Base-by-base conservation (phyloP, 2,797 vertebrate species). In the Danio jaintianensis region DNA sequence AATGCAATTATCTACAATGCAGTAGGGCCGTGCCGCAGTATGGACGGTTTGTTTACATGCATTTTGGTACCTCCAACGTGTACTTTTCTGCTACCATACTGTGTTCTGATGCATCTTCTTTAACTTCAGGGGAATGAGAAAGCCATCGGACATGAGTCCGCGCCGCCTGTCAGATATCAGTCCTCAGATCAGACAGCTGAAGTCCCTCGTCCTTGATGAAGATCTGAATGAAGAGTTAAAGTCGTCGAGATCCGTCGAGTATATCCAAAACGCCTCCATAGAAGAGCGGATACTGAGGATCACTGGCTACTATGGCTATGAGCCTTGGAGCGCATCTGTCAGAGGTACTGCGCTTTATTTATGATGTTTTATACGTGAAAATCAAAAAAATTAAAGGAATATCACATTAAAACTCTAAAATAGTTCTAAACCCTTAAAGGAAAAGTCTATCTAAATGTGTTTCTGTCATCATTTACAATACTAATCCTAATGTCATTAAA, bases 91-190 rank as follows among this genome's bases (percentile, higher is more conserved):
- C 18, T 16, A 9, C 45, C 9, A 45, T 45, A 58, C 3, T 36
- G 38, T 67, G 8, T 29, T 53, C 9, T 43, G 36, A 42, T 45
- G 20, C 50, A 22, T 55, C 18, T 66, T 64, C 13, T 72, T 90
- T 71, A 87, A 86, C 86, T 85, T 81, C 87, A 96, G 96, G 90
- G 94, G 96, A 89, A 97, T 96, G 96, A 95, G 95, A 89, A 95
- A 94, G 89, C 96, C 96, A 77, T 95, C 96, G 55, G 95, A 98
- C 88, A 94, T 97, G 91, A 98, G 96, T 88, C 97, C 96, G 36
- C 94, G 97, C 91, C 93, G 97, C 91, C 95, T 98, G 90, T 98
- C 97, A 58, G 97, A 99, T 91, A 98, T 99, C 94, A 99, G 97
- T 90, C 97, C 97, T 16, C 97, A 98, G 90, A 96, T 99, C 87